Conservation (phyloP, 2,797 vertebrate species). For the Lycodopsis pacificus region DNA sequence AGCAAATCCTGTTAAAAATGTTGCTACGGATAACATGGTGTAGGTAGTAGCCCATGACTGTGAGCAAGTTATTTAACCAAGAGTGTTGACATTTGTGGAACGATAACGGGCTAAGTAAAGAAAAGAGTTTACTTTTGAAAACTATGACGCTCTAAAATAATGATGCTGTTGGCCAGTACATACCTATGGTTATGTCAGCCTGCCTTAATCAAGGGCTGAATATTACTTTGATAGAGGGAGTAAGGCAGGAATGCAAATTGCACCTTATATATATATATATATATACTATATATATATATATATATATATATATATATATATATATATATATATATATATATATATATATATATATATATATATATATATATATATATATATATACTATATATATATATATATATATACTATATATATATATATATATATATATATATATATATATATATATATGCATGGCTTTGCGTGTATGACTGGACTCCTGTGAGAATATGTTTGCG, state of each 20-base stretch:
- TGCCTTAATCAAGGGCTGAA: slow-evolving; percentile 9
- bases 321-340: too few relatives aligned
- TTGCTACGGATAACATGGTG: neutral
- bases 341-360: too few relatives aligned
- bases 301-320: too few relatives aligned
- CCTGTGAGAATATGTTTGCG: slow-evolving; percentile 7
- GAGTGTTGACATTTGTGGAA: slow-evolving; percentile 1
- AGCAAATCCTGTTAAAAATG: slow-evolving; percentile 7
- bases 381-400: too few relatives aligned
- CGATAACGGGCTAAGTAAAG: neutral
- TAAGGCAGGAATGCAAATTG: slow-evolving; percentile 42
- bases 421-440: too few relatives aligned
- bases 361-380: neutral
- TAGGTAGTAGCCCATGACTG: neutral
- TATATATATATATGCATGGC: neutral
- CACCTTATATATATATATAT: neutral
- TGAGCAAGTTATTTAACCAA: neutral
- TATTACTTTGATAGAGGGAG: slow-evolving; percentile 7
- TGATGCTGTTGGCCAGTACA: slow-evolving; percentile 4
- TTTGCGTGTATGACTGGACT: slow-evolving; percentile 12
- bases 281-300: too few relatives aligned
- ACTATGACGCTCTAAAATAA: neutral
- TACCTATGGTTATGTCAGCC: slow-evolving; percentile 1
- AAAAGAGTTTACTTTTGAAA: neutral
- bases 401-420: too few relatives aligned